Evolutionary conservation across 2,797 vertebrate genomes (phyloP).

Genomic region (Coilia nasus): DNA sequence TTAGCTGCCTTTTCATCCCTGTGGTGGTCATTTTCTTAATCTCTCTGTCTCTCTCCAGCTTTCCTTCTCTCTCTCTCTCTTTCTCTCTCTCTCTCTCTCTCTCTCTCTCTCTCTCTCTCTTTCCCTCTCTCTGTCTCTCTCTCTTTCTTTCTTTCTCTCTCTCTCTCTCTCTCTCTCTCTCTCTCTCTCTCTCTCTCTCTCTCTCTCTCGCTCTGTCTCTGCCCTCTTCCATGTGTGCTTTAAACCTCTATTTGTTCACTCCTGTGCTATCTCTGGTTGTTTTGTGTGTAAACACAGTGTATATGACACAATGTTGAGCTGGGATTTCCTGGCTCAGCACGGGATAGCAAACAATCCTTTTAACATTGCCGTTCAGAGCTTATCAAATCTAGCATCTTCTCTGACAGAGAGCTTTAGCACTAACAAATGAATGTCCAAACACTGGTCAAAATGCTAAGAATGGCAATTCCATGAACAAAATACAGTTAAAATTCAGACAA

Average conservation of each 20-base stretch:
- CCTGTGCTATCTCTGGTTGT: neutral
- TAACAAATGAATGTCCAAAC: neutral
- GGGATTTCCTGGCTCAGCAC: conserved; percentile 17
- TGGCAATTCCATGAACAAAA: too few species aligned
- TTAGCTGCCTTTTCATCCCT: neutral
- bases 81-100: too few species aligned
- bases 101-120: neutral
- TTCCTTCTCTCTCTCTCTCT: neutral
- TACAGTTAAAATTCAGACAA: too few species aligned
- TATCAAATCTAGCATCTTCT: conserved; percentile 30
- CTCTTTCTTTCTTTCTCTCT: too few species aligned
- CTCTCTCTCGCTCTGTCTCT: neutral
- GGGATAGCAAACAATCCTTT: neutral
- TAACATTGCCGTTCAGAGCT: conserved; percentile 20
- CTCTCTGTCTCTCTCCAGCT: neutral
- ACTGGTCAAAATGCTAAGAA: neutral
- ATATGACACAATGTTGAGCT: conserved; percentile 14
- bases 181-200: too few species aligned
- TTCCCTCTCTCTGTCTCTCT: neutral
- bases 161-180: too few species aligned
- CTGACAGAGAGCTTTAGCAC: conserved; percentile 22
- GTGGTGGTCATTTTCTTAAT: neutral
- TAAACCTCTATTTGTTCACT: neutral
- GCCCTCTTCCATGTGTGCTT: neutral
- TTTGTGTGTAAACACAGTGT: neutral